These are phyloP conservation scores for Leptopilina myrica DNA, from an alignment of 2,888 invertebrate genomes.

Conservation along the genomic window DNA sequence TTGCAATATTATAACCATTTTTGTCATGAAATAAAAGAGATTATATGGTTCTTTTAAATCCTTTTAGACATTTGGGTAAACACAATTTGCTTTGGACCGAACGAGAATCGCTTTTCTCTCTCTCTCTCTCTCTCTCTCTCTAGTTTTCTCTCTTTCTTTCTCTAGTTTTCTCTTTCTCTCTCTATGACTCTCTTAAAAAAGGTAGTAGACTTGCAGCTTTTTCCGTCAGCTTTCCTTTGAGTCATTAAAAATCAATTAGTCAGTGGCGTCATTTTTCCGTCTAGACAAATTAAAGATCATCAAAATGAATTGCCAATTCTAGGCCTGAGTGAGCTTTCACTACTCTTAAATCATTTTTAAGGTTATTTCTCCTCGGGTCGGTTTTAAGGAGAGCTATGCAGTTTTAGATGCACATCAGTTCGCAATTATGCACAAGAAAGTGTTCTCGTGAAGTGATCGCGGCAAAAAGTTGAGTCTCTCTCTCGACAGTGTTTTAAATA, in stretches of 20 bases:
- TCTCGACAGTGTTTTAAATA: no score
- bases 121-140: not conserved
- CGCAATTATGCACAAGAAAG: not conserved
- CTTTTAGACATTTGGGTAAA: not conserved
- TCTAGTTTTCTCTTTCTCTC: no score
- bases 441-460: no score
- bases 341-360: not conserved
- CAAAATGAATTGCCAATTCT: not conserved
- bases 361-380: not conserved
- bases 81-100: not conserved
- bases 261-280: not conserved
- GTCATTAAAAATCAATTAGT: constrained; percentile 37
- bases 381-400: not conserved
- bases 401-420: not conserved
- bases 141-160: no score
- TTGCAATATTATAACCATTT: not conserved
- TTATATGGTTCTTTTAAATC: constrained; percentile 7
- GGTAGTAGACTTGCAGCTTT: not conserved
- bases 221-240: not conserved
- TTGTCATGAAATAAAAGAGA: no score
- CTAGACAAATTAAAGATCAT: constrained; percentile 9
- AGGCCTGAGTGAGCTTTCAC: not conserved
- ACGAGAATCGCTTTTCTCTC: no score
- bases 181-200: no score
- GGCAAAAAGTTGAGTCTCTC: no score